These are phyloP conservation scores for Meiosimyza platycephala DNA, from an alignment of 2,888 invertebrate genomes.

Conservation along the genomic window DNA sequence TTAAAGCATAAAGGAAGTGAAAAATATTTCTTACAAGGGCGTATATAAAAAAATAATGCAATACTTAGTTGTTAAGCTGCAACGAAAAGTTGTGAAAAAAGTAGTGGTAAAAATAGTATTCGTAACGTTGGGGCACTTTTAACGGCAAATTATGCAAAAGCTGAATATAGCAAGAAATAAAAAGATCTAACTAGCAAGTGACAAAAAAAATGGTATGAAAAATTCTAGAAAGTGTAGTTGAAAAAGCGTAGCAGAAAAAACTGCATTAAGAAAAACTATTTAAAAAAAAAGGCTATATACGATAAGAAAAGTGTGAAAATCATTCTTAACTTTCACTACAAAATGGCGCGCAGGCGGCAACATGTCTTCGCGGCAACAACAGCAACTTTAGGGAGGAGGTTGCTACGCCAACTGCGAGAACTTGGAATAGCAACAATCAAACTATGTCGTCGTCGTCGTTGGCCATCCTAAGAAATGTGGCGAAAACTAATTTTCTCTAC, in stretches of 20 bases:
- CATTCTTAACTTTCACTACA: slow-evolving; percentile 30
- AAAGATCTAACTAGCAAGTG: not conserved
- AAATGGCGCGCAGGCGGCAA: not conserved
- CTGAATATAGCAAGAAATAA: not conserved
- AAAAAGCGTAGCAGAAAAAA: not conserved
- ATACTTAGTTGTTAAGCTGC: slow-evolving; percentile 15
- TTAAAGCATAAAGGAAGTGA: no score
- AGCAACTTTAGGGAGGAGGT: not conserved
- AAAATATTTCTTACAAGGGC: no score
- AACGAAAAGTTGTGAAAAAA: slow-evolving; percentile 4
- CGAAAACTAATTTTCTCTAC: slow-evolving; percentile 35
- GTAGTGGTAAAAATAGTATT: not conserved
- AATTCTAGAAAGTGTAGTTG: not conserved
- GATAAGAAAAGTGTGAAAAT: slow-evolving; percentile 24
- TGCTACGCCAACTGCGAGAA: no score
- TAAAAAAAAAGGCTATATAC: not conserved
- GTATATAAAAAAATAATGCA: not conserved
- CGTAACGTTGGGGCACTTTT: slow-evolving; percentile 1
- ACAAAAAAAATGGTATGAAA: not conserved
- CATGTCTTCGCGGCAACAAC: not conserved
- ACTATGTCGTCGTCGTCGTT: not conserved
- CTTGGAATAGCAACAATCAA: not conserved
- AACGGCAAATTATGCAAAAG: slow-evolving; percentile 18
- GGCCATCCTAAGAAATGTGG: slow-evolving; percentile 30
- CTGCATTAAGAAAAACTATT: not conserved